Base-by-base conservation (phyloP, 1,140 invertebrate species). In the Leptinotarsa lineolata region DNA sequence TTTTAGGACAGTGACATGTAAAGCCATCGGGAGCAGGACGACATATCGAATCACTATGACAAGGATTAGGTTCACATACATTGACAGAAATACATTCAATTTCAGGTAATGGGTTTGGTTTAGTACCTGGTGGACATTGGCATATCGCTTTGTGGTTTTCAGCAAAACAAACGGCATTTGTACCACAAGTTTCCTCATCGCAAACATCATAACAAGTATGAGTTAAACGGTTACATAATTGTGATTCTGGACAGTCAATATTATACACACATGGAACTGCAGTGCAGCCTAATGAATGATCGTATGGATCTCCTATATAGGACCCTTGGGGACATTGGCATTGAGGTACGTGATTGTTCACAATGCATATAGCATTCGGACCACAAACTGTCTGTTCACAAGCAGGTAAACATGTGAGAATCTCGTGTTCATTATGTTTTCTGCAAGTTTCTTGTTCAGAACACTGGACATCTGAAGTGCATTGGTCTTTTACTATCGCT, bases 291-390 rank as follows among this genome's bases (percentile, higher is more conserved):
- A 88, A 87, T 22, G 85, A 85, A 0, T 88, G 83, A 81, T 95
- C 92, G 80, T 92, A 91, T 0, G 95, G 94, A 87, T 96, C 91
- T 1, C 95, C 95, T 8, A 92, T 91, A 82, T 90, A 95, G 1
- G 92, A 89, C 16, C 94, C 94, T 5, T 91, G 90, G 8, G 94
- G 94, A 83, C 95, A 97, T 81, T 95, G 92, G 81, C 95, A 97
- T 82, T 94, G 92, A 0, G 93, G 92, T 4, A 91, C 91, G 81
- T 96, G 95, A 83, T 96, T 96, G 76, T 95, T 94, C 3, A 94
- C 93, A 16, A 95, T 87, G 79, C 94, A 95, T 15, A 95, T 85
- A 20, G 95, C 93, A 76, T 93, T 91, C 1, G 94, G 93, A 6
- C 95, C 95, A 83, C 95, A 97, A 54, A 87, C 87, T 3, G 93